Percentiles rank a stretch among this genome's conserved stretches.
Conservation (phyloP, 1,140 invertebrate species). For the Holotrichia oblita region DNA sequence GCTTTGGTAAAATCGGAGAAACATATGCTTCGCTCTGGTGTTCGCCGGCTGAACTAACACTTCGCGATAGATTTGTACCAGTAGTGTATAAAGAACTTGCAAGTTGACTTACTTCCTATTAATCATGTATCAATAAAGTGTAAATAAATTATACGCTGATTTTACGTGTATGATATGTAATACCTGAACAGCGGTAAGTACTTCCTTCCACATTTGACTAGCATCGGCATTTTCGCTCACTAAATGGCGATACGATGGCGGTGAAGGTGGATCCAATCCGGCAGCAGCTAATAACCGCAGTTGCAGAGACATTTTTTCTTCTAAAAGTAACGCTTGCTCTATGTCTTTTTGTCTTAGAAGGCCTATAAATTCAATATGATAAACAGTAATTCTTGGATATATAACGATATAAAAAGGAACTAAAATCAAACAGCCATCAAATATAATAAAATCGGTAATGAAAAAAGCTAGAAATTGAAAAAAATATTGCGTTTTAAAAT, state of each 20-base stretch:
- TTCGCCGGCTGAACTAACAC: slow-evolving; percentile 91
- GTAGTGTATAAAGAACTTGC: slow-evolving; percentile 76
- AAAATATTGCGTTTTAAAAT: too few relatives aligned
- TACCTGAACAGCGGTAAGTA: slow-evolving; percentile 75
- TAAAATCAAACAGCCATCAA: too few relatives aligned
- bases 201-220: slow-evolving; percentile 73
- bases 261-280: slow-evolving; percentile 64
- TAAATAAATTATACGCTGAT: slow-evolving; percentile 2
- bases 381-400: too few relatives aligned
- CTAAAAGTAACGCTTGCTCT: slow-evolving; percentile 83
- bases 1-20: slow-evolving; percentile 84
- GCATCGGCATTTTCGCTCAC: slow-evolving; percentile 70
- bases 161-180: slow-evolving; percentile 13
- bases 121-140: slow-evolving; percentile 50
- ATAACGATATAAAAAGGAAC: too few relatives aligned
- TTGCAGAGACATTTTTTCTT: slow-evolving; percentile 89
- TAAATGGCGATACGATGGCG: slow-evolving; percentile 68
- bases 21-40: slow-evolving; percentile 84
- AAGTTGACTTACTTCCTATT: slow-evolving; percentile 75
- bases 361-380: slow-evolving; percentile 61
- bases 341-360: slow-evolving; percentile 85
- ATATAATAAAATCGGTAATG: too few relatives aligned
- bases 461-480: too few relatives aligned
- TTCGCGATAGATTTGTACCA: slow-evolving; percentile 82
- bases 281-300: slow-evolving; percentile 77